Evolutionary conservation across 1,140 invertebrate species (phyloP), one percentile per base, ranked within the genome.

Genomic region (Eurosta solidaginis): DNA sequence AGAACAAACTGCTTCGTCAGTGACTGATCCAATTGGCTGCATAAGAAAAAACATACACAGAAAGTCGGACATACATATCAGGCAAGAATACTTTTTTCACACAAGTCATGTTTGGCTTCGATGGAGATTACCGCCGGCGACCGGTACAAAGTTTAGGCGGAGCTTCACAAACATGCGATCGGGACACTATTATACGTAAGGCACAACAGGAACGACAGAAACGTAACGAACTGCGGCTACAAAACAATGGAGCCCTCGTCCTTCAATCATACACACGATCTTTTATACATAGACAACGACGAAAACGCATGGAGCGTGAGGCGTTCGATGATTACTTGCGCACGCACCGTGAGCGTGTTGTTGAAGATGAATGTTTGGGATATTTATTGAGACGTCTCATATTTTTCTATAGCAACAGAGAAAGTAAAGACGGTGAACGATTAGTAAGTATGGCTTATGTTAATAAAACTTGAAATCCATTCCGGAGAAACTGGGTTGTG

Each of bases 111-210:
- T 95, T 95, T 88, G 95, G 93, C 85, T 98, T 98, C 88, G 96
- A 98, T 85, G 97, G 97, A 63, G 94, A 98, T 85, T 96, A 95
- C 87, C 91, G 94, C 79, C 90, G 94, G 59, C 93, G 92, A 86
- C 97, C 97, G 1, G 91, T 96, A 80, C 96, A 98, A 89, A 97
- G 95, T 89, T 90, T 98, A 81, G 92, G 95, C 59, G 97, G 97
- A 50, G 94, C 94, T 5, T 89, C 90, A 27, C 87, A 93, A 87
- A 89, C 92, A 91, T 89, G 91, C 91, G 89, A 93, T 92, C 92
- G 93, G 82, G 93, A 95, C 82, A 91, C 92, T 77, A 89, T 98
- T 22, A 89, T 98, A 74, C 80, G 84, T 2, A 87, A 87, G 42
- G 93, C 94, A 42, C 94, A 96, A 81, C 90, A 92, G 82, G 95